Percentiles rank a stretch among this genome's conserved stretches.
These are phyloP conservation scores for Thalassophryne amazonica DNA, from an alignment of 2,797 vertebrate species.

Conservation along the genomic window DNA sequence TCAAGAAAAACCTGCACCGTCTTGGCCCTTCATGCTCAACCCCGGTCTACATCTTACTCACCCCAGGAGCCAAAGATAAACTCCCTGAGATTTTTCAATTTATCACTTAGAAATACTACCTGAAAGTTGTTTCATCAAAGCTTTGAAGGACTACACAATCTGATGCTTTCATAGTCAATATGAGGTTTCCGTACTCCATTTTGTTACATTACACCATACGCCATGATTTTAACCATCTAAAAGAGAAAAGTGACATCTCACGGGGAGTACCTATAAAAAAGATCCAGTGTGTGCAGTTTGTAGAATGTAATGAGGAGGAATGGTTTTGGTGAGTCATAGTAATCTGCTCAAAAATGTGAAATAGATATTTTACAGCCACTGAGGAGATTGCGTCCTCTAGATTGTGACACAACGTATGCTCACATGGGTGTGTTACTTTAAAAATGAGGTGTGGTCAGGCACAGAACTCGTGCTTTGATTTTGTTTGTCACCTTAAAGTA, in stretches of 20 bases:
- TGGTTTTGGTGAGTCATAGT: not conserved
- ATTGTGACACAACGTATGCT: too few relatives aligned
- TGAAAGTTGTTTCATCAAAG: constrained; percentile 3
- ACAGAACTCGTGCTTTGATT: too few relatives aligned
- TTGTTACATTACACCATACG: not conserved
- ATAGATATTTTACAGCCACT: not conserved
- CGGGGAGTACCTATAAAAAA: not conserved
- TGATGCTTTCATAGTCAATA: not conserved
- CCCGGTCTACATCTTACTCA: too few relatives aligned
- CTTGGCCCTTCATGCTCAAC: too few relatives aligned
- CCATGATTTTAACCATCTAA: not conserved
- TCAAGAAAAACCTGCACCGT: too few relatives aligned
- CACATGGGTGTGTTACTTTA: too few relatives aligned
- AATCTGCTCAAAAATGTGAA: not conserved
- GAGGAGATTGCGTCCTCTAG: not conserved
- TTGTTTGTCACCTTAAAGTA: too few relatives aligned
- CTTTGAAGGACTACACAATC: not conserved
- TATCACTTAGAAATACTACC: not conserved
- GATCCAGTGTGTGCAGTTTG: not conserved
- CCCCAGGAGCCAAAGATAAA: too few relatives aligned
- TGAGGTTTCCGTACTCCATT: not conserved
- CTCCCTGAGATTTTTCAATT: too few relatives aligned
- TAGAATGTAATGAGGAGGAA: not conserved
- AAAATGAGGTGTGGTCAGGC: too few relatives aligned
- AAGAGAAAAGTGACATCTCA: not conserved